Base-by-base conservation (phyloP, 2,113 vertebrate genomes). In the Chunga burmeisteri region DNA sequence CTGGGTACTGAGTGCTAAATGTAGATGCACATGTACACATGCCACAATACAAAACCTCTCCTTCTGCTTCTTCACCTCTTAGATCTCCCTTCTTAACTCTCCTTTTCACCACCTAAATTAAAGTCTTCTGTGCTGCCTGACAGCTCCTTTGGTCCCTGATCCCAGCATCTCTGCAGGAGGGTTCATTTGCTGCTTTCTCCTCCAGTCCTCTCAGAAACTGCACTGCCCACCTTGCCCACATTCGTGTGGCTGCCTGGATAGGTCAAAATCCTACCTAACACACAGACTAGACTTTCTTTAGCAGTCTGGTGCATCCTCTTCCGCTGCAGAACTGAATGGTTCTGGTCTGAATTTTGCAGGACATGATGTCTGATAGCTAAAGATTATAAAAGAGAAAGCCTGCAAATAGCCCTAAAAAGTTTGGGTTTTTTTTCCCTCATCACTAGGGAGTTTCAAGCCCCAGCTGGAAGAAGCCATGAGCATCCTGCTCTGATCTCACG, bases 231-330 rank as follows among this genome's bases (percentile, higher is more conserved):
- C 36, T 67, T 86, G 18, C 49, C 52, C 44, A 25, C 7, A 19
- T 6, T 59, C 1, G 0, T 20, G 6, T 42, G 30, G 11, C 17
- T 6, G 0, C 21, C 32, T 61, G 40, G 4, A 50, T 75, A 20
- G 4, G 34, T 44, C 5, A 5, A 61, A 93, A 82, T 68, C 13
- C 34, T 34, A 56, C 11, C 44, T 72, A 85, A 85, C 8, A 34
- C 16, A 26, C 7, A 30, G 49, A 27, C 13, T n/a, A 72, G 38
- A 22, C 5, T 72, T 85, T 16, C 16, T 62, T 74, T 70, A 70
- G 42, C n/a, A 42, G 34, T 17, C 36, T 73, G 36, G 3, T 47
- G 7, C 16, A 32, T 46, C 22, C 27, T 3, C 16, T 66, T 83
- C 9, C 34, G 13, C 16, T 66, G 30, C 13, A 66, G 15, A 46